These are phyloP conservation scores for Eudasyphora cyanicolor DNA, from an alignment of 2,888 invertebrate species.

Conservation along the genomic window DNA sequence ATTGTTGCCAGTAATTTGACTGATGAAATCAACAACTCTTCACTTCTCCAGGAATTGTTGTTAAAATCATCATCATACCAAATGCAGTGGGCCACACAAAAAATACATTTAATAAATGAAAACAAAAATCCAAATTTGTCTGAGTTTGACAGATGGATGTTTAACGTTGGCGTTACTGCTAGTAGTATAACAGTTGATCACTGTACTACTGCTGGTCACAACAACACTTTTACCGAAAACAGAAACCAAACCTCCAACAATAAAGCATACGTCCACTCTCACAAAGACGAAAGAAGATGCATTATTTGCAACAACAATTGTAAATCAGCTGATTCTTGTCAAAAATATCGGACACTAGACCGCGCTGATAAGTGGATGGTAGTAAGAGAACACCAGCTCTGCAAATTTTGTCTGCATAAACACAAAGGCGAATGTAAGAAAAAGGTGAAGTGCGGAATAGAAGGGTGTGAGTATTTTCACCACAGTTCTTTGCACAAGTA, in stretches of 20 bases:
- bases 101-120: slow-evolving; percentile 38
- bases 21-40: slow-evolving; percentile 30
- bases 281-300: slow-evolving; percentile 11
- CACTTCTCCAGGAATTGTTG: slow-evolving; percentile 22
- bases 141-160: slow-evolving; percentile 33
- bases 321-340: slow-evolving; percentile 15
- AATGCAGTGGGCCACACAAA: slow-evolving; percentile 43
- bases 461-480: not conserved
- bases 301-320: slow-evolving; percentile 16
- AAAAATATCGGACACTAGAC: not conserved
- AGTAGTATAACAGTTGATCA: slow-evolving; percentile 46
- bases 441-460: not conserved
- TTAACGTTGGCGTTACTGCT: slow-evolving; percentile 36
- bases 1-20: slow-evolving; percentile 18
- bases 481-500: not conserved
- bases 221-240: not conserved
- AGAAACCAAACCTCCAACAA: slow-evolving; percentile 11
- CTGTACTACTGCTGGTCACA: not conserved
- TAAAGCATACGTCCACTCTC: slow-evolving; percentile 38
- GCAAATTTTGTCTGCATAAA: not conserved
- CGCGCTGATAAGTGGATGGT: not conserved
- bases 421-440: not conserved
- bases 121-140: slow-evolving; percentile 42
- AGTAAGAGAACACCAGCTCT: slow-evolving; percentile 2
- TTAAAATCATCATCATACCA: slow-evolving; percentile 36